A percentile compares a stretch with the other conserved stretches of the same genome.
phyloP scores from a whole-genome alignment of 2,113 vertebrate genomes.

The Otocyon megalotis region DNA sequence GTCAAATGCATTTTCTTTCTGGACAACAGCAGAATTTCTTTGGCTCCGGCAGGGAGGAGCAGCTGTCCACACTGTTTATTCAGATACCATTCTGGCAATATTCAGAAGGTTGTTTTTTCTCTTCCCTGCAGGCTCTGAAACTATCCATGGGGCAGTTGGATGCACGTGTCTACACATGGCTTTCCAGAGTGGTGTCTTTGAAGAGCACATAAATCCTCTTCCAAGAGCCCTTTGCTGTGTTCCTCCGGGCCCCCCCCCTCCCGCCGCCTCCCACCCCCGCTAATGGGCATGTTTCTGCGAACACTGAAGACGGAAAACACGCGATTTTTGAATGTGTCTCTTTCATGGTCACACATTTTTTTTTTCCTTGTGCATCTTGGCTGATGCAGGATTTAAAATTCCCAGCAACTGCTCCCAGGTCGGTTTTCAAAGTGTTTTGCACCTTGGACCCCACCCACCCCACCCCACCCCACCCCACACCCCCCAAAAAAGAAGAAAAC shows the following conservation, averaged over 20 bases:
- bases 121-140: slow-evolving; percentile 35
- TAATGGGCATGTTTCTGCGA: neutral
- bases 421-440: neutral
- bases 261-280: neutral
- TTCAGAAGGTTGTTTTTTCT: neutral
- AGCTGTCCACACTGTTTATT: slow-evolving; percentile 63
- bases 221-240: accelerated
- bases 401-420: neutral
- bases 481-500: neutral
- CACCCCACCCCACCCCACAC: neutral
- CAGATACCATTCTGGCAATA: slow-evolving; percentile 54
- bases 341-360: neutral
- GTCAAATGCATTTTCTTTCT: neutral
- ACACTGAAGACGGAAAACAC: neutral
- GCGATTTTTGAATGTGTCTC: neutral
- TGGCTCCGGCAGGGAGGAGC: slow-evolving; percentile 47
- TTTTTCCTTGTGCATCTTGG: neutral
- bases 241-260: neutral
- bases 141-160: neutral
- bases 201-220: neutral
- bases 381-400: neutral
- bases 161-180: neutral
- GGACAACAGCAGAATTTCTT: slow-evolving; percentile 13
- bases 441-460: neutral
- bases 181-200: neutral